These are phyloP conservation scores for Bergia sp. DNA, from an alignment of 92 coral and sea anemone genomes.

Conservation along the genomic window DNA sequence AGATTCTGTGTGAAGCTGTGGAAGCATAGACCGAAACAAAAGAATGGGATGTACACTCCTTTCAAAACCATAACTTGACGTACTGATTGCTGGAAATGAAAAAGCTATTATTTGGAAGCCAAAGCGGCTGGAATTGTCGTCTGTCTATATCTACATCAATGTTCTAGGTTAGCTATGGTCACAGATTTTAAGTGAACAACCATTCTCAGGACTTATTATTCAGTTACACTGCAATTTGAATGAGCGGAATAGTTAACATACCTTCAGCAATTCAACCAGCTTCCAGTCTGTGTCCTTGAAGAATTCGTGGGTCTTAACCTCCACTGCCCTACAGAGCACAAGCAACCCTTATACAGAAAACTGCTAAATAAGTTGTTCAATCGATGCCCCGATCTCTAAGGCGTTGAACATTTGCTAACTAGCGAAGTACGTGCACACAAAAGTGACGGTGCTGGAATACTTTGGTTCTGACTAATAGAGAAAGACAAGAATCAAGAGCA, in stretches of 20 bases:
- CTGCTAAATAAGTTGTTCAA: background rate
- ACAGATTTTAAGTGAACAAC: background rate
- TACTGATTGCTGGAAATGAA: no score
- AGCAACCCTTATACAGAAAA: background rate
- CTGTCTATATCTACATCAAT: no score
- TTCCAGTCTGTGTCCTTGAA: conserved; percentile 89
- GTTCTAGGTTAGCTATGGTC: background rate
- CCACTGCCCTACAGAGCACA: conserved; percentile 66
- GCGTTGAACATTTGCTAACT: background rate
- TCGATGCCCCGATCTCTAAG: background rate
- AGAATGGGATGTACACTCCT: no score
- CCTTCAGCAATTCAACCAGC: conserved; percentile 95
- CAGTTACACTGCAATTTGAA: background rate
- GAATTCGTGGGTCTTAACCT: conserved; percentile 80
- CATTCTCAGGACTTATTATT: background rate
- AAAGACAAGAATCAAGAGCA: no score
- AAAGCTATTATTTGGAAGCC: no score
- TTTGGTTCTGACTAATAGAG: no score
- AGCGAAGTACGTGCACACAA: no score
- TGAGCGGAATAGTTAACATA: conserved; percentile 4
- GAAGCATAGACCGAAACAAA: no score
- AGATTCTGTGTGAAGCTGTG: no score
- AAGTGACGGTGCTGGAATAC: no score
- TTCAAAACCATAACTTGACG: no score
- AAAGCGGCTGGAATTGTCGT: no score